Percentiles rank a stretch among this genome's conserved stretches.
Conservation (phyloP, 2,797 vertebrate genomes). For the Gymnothorax reevesii region DNA sequence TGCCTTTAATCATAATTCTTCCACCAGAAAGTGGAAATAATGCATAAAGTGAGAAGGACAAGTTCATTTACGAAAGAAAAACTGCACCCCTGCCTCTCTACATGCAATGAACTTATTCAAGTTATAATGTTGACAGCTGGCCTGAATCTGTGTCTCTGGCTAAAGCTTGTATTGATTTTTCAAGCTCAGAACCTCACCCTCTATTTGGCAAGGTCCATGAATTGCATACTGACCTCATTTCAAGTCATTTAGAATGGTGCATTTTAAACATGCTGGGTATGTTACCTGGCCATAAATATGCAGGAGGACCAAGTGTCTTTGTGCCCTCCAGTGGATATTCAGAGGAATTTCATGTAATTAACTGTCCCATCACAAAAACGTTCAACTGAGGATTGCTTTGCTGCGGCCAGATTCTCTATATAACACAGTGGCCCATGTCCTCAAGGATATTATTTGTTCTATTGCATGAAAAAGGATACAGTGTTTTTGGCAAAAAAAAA, state of each 20-base stretch:
- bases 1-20: no score
- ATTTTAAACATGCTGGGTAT: background rate
- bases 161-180: background rate
- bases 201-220: background rate
- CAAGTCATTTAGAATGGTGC: background rate
- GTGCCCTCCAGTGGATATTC: conserved; percentile 8
- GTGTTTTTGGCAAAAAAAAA: background rate
- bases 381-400: background rate
- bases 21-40: no score
- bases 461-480: background rate
- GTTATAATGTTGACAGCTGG: background rate
- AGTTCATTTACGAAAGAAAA: no score
- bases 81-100: no score
- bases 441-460: background rate
- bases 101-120: background rate
- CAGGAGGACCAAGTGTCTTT: background rate
- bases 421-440: background rate
- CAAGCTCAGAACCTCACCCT: background rate
- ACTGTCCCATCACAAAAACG: background rate
- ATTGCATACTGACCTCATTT: background rate
- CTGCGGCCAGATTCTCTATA: background rate
- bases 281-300: no score
- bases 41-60: no score
- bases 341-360: background rate
- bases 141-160: background rate